Evolutionary conservation across 2,113 vertebrate species (phyloP), one percentile per base, ranked within the genome.

Genomic region (Oreocharis arfaki): DNA sequence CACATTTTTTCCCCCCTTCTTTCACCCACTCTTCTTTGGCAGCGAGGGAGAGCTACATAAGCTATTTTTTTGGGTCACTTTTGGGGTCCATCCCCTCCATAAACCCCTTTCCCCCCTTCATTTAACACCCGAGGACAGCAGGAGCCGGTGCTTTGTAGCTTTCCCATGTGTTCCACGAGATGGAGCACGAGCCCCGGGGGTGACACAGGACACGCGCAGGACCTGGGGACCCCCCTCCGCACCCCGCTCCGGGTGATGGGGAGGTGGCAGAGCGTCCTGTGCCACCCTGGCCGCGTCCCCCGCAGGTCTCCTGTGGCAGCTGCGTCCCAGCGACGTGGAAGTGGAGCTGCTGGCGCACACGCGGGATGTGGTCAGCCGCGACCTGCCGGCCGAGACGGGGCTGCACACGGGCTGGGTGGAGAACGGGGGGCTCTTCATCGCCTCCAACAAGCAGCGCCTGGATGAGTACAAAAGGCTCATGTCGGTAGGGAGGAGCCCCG

Each of bases 381-480:
- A 99, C 6, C 98, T 99, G 97, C 98, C 98, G 84, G 95, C 97
- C 28, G 99, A 99, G 98, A 99, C 99, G 0, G 99, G 99, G 50
- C 98, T 99, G 69, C 98, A 99, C 94, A 98, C 99, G 0, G 99
- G 99, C 79, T 99, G 99, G 99, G 98, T 99, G 94, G 97, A 99
- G 97, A 99, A 99, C 1, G 99, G 99, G 1, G 99, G 99, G 47
- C 98, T 99, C 84, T 99, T 99, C 97, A 99, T 99, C 3, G 99
- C 99, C 22, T 99, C 99, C 96, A 99, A 98, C 98, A 98, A 98
- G 91, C 99, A 99, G 96, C 98, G 99, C 9, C 97, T 99, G 89
- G 99, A 99, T 1, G 99, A 99, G 92, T 99, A 99, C 98, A 99
- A 99, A 83, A 97, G 99, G n/a, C 99, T 99, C 81, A 99, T 99